phyloP scores from a whole-genome alignment of 1,140 invertebrate genomes.

The Leptinotarsa lineolata region DNA sequence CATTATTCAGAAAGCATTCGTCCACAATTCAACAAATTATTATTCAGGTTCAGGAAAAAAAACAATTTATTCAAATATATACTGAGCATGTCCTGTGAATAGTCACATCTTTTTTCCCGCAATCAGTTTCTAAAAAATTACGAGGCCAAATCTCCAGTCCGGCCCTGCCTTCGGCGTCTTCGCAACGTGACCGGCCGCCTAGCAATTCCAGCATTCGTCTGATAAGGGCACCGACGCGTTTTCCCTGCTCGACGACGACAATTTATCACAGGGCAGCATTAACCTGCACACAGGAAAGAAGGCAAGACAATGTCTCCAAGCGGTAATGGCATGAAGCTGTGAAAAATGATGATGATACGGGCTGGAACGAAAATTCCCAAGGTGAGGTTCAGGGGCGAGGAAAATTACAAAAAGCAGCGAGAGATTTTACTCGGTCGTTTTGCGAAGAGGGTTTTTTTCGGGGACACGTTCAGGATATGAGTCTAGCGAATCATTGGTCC shows the following conservation, averaged over 20 bases:
- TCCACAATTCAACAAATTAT: too few species aligned
- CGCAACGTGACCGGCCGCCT: slow-evolving; percentile 33
- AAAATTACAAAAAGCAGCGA: not conserved
- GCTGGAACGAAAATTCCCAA: slow-evolving; percentile 49
- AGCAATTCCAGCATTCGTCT: slow-evolving; percentile 45
- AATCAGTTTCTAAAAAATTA: too few species aligned
- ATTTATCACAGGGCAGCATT: slow-evolving; percentile 56
- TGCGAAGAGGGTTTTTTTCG: too few species aligned
- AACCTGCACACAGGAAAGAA: slow-evolving; percentile 51
- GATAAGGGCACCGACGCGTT: slow-evolving; percentile 29
- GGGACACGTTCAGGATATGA: too few species aligned
- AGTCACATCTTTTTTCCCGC: too few species aligned
- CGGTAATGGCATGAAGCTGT: slow-evolving; percentile 53
- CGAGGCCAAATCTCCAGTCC: not conserved
- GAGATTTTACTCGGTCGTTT: not conserved
- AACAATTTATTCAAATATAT: too few species aligned
- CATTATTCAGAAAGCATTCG: too few species aligned
- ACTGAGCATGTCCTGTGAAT: too few species aligned
- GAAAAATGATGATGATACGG: slow-evolving; percentile 57
- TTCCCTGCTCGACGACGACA: slow-evolving; percentile 38
- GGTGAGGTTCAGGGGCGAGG: slow-evolving; percentile 28
- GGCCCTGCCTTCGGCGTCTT: slow-evolving; percentile 28
- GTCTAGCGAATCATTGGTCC: too few species aligned
- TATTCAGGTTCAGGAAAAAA: too few species aligned
- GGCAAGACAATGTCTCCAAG: slow-evolving; percentile 53